Percentiles rank a stretch among this genome's conserved stretches.
Evolutionary conservation across 2,797 vertebrate species (phyloP).

Genomic region (Urosaurus nigricauda): DNA sequence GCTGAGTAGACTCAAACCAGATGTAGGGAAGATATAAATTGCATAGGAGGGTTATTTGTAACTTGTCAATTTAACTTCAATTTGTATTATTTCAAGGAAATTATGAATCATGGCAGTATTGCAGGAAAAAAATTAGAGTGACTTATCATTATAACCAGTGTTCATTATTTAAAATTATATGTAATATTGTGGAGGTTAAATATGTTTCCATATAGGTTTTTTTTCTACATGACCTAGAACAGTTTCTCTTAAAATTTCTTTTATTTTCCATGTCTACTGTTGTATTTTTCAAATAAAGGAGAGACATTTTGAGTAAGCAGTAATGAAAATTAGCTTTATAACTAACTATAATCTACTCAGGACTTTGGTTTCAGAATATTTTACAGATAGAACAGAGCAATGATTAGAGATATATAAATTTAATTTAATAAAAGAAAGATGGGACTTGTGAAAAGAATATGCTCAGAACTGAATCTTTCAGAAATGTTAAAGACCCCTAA

Average conservation of each 20-base stretch:
- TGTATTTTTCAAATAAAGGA: constrained; percentile 29
- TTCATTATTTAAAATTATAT: constrained; percentile 27
- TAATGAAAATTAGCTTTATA: neutral
- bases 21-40: neutral
- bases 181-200: constrained; percentile 40
- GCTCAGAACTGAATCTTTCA: neutral
- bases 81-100: constrained; percentile 24
- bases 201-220: constrained; percentile 43
- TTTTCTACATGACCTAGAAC: constrained; percentile 45
- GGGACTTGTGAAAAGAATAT: neutral
- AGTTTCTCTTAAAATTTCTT: constrained; percentile 34
- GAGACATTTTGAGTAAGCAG: neutral
- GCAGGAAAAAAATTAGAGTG: constrained; percentile 37
- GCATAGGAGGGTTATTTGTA: neutral
- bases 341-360: neutral
- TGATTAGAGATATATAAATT: neutral
- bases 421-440: constrained; percentile 9
- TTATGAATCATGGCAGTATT: constrained; percentile 33
- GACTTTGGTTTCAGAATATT: constrained; percentile 4
- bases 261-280: neutral
- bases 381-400: neutral
- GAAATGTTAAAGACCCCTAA: neutral
- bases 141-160: neutral
- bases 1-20: neutral
- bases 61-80: constrained; percentile 33